Base-by-base conservation (phyloP, 2,113 vertebrate genomes). In the Chitala chitala region DNA sequence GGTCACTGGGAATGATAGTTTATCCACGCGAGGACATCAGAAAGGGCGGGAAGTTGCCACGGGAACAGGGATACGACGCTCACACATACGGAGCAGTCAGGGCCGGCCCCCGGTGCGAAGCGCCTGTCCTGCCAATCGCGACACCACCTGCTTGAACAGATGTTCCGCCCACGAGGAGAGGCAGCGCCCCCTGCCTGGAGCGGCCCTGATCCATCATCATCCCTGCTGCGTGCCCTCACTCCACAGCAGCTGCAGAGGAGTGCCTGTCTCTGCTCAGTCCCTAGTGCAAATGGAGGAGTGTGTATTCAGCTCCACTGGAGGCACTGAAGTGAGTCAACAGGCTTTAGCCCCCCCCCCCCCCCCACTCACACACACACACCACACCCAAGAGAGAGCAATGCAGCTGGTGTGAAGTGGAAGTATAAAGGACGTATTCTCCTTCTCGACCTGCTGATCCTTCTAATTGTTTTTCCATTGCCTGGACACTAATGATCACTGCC, bases 401-500 rank as follows among this genome's bases (percentile, higher is more conserved):
- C 54, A 15, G 65, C 40, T 69, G 51, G 42, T 51, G 13, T 10
- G 38, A 61, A 63, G 26, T 13, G 33, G 56, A 40, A 33, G 73
- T 66, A 33, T 44, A 66, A 66, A 66, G 3, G 40, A 51, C 15
- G 26, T 17, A 17, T 51, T 55, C 10, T 22, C 26, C 10, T 36
- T 77, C 77, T 71, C 72, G 55, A 31, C 69, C 68, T 46, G 75
- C 75, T 78, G 77, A 78, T 75, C 77, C 77, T 50, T 73, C 69
- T 81, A 75, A 81, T 77, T 78, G 73, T 73, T 73, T 78, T 77
- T 73, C 40, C 72, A 72, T 73, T 72, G 69, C 69, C 66, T 70
- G 64, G 61, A 58, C 46, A n/a, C 36, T 26, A 42, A 72, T 69
- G n/a, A 22, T 69, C 73, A 72, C 40, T 33, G 61, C 53, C 51